These are phyloP conservation scores for Henricia sp. DNA, from an alignment of 53 echinoderm and acorn worm genomes.

Conservation along the genomic window DNA sequence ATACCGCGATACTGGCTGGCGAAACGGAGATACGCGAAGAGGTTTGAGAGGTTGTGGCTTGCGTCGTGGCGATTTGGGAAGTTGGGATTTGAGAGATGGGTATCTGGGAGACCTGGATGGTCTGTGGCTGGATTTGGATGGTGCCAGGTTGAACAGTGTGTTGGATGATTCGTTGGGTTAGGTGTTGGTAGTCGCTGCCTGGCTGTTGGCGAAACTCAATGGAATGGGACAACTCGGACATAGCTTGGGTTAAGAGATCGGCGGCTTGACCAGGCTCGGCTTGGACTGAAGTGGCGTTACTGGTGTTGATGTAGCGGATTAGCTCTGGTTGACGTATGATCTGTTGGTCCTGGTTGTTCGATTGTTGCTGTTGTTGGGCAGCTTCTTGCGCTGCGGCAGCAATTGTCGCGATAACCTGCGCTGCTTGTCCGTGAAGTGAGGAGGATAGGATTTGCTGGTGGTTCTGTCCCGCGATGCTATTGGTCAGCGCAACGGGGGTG, in stretches of 20 bases:
- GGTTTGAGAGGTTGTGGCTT: slow-evolving; percentile 49
- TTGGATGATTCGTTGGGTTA: slow-evolving; percentile 89
- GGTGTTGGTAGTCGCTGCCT: slow-evolving; percentile 77
- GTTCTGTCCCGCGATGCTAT: slow-evolving; percentile 21
- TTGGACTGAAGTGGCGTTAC: slow-evolving; percentile 73
- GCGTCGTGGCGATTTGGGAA: slow-evolving; percentile 54
- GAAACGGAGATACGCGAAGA: slow-evolving; percentile 24
- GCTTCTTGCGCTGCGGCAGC: slow-evolving; percentile 68
- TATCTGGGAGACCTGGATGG: slow-evolving; percentile 69
- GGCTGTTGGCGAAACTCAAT: slow-evolving; percentile 79
- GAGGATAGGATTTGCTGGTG: slow-evolving; percentile 53
- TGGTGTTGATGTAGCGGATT: slow-evolving; percentile 84
- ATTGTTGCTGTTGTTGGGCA: slow-evolving; percentile 52
- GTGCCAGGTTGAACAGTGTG: slow-evolving; percentile 67
- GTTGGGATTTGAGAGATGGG: slow-evolving; percentile 66
- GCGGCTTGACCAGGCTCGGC: slow-evolving; percentile 89
- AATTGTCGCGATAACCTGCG: slow-evolving; percentile 63
- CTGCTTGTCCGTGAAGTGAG: slow-evolving; percentile 44
- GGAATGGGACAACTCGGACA: slow-evolving; percentile 94
- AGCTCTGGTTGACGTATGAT: slow-evolving; percentile 48
- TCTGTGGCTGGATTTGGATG: slow-evolving; percentile 68
- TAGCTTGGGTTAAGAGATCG: slow-evolving; percentile 93
- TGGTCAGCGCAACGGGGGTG: slow-evolving; percentile 46
- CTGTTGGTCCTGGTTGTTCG: slow-evolving; percentile 42
- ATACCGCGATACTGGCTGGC: slow-evolving; percentile 53